Evolutionary conservation across 2,113 vertebrate genomes (phyloP), one percentile per base, ranked within the genome.

Genomic region (Phalacrocorax aristotelis): DNA sequence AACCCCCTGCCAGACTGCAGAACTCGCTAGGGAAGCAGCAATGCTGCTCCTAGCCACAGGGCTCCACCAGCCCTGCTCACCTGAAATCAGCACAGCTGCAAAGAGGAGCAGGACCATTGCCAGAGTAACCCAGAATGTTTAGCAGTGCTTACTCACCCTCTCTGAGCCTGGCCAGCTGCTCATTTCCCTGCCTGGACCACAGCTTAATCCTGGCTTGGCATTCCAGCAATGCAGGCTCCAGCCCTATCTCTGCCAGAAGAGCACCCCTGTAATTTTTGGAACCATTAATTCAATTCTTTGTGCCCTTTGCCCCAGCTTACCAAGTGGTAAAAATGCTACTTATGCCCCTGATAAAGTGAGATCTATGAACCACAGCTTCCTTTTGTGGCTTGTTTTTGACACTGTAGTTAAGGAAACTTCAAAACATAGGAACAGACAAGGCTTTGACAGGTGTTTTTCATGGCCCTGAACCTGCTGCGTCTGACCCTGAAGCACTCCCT

Each of bases 1-100:
- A 62, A 25, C 16, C 9, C 66, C 7, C 21, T 0, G 1, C 13
- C 71, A 72, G 46, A 21, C 55, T 44, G 34, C 0, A 8, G 65
- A 46, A 10, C 32, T 51, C 6, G 1, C 57, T 8, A 9, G 48
- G 15, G 40, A 55, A 77, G 40, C 27, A 15, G 83, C 2, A 1
- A 52, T 0, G 1, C 64, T 58, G 55, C 54, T 74, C 27, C 48
- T 2, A 40, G 57, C 26, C 46, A 19, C 40, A 11, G 61, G 54
- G 38, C 55, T 48, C n/a, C 66, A 49, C 65, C 46, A 48, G 8
- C 21, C 49, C 64, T n/a, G 40, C 76, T 15, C 49, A 20, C 40
- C 64, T 18, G 23, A 23, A 46, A 68, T 15, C 29, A 32, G 42
- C n/a, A 23, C 49, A 38, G 66, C 18, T 2, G 19, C 46, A 29